A percentile compares a stretch with the other conserved stretches of the same genome.
Evolutionary conservation across 2,888 invertebrate species (phyloP).

Genomic region (Parnassius apollo): DNA sequence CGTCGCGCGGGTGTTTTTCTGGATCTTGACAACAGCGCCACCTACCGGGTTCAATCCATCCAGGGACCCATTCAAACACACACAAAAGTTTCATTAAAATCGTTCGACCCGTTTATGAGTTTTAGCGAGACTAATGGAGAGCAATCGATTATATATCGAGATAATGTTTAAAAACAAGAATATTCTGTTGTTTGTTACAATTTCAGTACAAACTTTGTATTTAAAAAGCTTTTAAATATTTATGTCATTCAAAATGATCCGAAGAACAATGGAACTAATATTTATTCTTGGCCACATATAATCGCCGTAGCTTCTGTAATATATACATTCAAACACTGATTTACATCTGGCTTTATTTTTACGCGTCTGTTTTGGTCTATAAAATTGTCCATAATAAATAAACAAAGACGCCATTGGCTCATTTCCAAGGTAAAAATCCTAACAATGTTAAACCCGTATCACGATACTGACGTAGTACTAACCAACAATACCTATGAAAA

Average conservation of each 20-base stretch:
- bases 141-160: too few relatives aligned
- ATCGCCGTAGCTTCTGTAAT: slow-evolving; percentile 26
- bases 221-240: slow-evolving; percentile 22
- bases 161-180: slow-evolving; percentile 3
- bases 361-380: slow-evolving; percentile 50
- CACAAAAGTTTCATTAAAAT: too few relatives aligned
- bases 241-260: slow-evolving; percentile 12
- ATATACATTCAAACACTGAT: slow-evolving; percentile 34
- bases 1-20: too few relatives aligned
- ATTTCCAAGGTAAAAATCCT: slow-evolving; percentile 50
- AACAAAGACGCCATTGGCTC: slow-evolving; percentile 52
- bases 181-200: slow-evolving; percentile 3
- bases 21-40: too few relatives aligned
- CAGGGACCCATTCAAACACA: too few relatives aligned
- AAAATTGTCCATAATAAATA: slow-evolving; percentile 64
- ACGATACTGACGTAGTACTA: slow-evolving; percentile 35
- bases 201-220: slow-evolving; percentile 21
- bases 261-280: slow-evolving; percentile 24
- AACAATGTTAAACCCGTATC: slow-evolving; percentile 36
- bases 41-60: too few relatives aligned
- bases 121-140: too few relatives aligned
- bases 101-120: too few relatives aligned
- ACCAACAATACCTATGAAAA: slow-evolving; percentile 30
- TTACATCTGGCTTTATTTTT: slow-evolving; percentile 52
- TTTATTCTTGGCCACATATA: slow-evolving; percentile 27